phyloP scores from a whole-genome alignment of 2,888 invertebrate genomes.

The Caenorhabditis becei region DNA sequence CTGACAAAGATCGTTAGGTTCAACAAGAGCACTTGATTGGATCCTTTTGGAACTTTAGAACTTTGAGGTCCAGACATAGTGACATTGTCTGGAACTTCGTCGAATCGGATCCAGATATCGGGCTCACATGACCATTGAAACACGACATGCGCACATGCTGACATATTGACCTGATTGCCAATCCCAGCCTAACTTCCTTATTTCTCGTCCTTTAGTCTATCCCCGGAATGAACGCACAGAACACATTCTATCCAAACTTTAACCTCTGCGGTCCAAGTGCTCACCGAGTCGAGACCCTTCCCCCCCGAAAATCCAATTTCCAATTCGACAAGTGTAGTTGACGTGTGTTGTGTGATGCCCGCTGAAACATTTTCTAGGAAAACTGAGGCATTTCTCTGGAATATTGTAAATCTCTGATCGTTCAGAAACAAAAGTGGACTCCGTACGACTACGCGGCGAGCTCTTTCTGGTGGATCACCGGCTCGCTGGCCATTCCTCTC shows the following conservation, averaged over 20 bases:
- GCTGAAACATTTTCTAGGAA: conserved; percentile 10
- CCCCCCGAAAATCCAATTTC: conserved; percentile 9
- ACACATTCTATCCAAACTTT: conserved; percentile 7
- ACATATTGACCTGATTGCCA: too few species aligned
- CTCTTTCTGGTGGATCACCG: conserved; percentile 58
- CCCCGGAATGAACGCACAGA: too few species aligned
- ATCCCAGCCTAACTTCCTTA: conserved; percentile 2
- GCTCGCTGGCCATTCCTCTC: conserved; percentile 57
- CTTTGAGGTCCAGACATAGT: too few species aligned
- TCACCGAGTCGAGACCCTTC: conserved; percentile 7
- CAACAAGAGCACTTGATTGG: too few species aligned
- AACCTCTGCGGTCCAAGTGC: conserved; percentile 2
- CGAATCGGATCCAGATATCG: too few species aligned
- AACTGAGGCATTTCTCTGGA: neutral
- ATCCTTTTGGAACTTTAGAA: too few species aligned
- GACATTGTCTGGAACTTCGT: too few species aligned
- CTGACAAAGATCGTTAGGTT: too few species aligned
- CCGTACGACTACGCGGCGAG: conserved; percentile 60
- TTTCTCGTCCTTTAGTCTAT: neutral
- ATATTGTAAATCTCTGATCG: neutral
- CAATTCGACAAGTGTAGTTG: conserved; percentile 5
- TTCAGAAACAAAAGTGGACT: conserved; percentile 57
- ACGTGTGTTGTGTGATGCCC: conserved; percentile 27
- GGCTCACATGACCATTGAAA: neutral
- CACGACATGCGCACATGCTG: neutral